Base-by-base conservation (phyloP, 2,888 invertebrate genomes). In the Tineola bisselliella region DNA sequence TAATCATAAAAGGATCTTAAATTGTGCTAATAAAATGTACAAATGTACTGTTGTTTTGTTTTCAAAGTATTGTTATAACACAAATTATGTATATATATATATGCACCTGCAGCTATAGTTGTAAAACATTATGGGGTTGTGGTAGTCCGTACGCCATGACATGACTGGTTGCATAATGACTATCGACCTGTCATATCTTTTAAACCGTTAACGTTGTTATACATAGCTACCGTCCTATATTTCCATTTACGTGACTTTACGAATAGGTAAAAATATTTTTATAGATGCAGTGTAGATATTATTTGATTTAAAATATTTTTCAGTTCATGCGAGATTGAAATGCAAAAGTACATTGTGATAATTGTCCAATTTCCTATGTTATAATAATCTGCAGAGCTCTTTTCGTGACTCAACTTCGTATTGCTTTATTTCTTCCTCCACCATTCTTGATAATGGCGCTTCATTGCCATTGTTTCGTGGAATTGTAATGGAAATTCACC, bases 121-220 rank as follows among this genome's bases (percentile, higher is more conserved):
- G 48, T 48, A 48, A 15, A 15, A 15, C 48, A 15, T 4, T 43
- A 6, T 25, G 25, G 25, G 25, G 25, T 25, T 25, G 25, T 25
- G 38, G 48, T 48, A 15, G 48, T 48, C 17, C 17, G 10, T 15
- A 17, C 48, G 15, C 48, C 48, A 48, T 48, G 48, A n/a, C 48
- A 48, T 48, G 48, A 15, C 48, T 48, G 15, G 48, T 48, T 48
- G 48, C 48, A 48, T 48, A 48, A 48, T 48, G 13, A 48, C 48
- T 48, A 48, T 48, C 48, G 48, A 48, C 48, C 48, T 48, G 48
- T 48, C 48, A 48, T 48, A 48, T 48, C 48, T 6, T 48, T 48
- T 48, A 17, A 48, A 48, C 48, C 48, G 48, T 48, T 48, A 48
- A 48, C 15, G 13, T 48, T 48, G 48, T 15, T 48, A 48, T 48